A percentile compares a stretch with the other conserved stretches of the same genome.
phyloP scores from a whole-genome alignment of 2,888 invertebrate species.

The Diplazon laetatorius region DNA sequence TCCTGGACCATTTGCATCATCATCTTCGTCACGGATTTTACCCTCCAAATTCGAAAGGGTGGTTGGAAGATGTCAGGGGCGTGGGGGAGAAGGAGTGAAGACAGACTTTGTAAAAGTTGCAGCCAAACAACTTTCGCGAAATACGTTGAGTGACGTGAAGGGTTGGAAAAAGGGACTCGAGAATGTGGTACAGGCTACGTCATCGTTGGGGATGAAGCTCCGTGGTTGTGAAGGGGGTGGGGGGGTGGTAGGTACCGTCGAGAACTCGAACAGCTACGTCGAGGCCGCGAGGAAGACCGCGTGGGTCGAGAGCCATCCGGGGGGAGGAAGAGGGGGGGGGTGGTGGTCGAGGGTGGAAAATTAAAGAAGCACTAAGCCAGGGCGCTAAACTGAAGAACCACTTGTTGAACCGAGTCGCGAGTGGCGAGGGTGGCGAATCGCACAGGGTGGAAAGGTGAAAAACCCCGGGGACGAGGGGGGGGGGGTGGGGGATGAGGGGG shows the following conservation, averaged over 20 bases:
- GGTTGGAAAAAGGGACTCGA: slow-evolving; percentile 15
- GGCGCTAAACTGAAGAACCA: slow-evolving; percentile 82
- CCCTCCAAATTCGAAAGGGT: no score
- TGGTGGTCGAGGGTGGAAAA: slow-evolving; percentile 72
- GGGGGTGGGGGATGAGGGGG: no score
- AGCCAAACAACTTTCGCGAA: not conserved
- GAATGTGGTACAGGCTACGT: slow-evolving; percentile 10
- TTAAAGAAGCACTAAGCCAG: slow-evolving; percentile 82
- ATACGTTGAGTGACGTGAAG: not conserved
- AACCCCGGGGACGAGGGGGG: no score
- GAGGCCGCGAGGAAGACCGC: slow-evolving; percentile 26
- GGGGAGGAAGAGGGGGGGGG: slow-evolving; percentile 53
- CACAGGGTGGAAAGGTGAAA: slow-evolving; percentile 54
- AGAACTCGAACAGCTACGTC: slow-evolving; percentile 30
- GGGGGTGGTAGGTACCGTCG: slow-evolving; percentile 7
- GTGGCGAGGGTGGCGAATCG: slow-evolving; percentile 65
- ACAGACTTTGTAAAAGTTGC: not conserved
- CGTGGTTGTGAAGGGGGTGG: not conserved
- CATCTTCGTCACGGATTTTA: no score
- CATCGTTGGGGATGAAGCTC: no score
- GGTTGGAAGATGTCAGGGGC: no score
- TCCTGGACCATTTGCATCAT: no score
- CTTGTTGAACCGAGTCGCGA: slow-evolving; percentile 78
- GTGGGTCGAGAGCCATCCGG: not conserved
- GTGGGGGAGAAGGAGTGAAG: no score